Base-by-base conservation (phyloP, 2,888 invertebrate species). In the Azorinus chamasolen region DNA sequence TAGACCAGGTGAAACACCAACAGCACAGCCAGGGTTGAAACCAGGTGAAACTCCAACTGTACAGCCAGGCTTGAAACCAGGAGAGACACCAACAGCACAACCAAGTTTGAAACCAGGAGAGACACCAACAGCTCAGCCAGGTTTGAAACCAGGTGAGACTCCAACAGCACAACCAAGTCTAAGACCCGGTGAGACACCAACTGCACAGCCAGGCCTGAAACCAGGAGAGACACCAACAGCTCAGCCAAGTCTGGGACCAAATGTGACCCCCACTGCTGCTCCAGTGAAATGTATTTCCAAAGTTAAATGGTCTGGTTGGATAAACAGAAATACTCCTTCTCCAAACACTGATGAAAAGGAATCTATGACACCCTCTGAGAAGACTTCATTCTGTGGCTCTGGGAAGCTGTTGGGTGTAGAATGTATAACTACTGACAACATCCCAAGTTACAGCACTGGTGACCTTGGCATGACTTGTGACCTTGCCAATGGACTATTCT, bases 401-500 rank as follows among this genome's bases (percentile, higher is more conserved):
- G 90, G 89, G 32, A 79, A 86, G 51, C 80, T 92, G 6, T 82
- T 81, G 1, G 78, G 84, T 39, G 86, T 91, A 32, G 89, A 91
- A 65, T 92, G 91, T 83, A 58, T 84, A 41, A 88, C 88, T 12
- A 80, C 79, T 12, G 69, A 81, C 32, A 37, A 66, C 16, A 79
- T 83, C 45, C 86, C 86, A 27, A 77, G 78, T 50, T 84, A 79
- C 64, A 83, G 84, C n/a, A 83, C 88, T 39, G 84, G 87, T 18
- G 89, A 90, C 63, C 64, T 84, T 0, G 80, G 64, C 16, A 74
- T 81, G n/a, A 74, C 75, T 8, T 92, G 92, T 75, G 83, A 87
- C 58, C 90, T 97, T 71, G 95, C 96, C 83, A 94, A 94, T 14
- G 97, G 97, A 0, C 94, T 97, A 0, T 92, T 95, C 2, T 97